Base-by-base conservation (phyloP, 2,797 vertebrate species). In the Meda fulgida region DNA sequence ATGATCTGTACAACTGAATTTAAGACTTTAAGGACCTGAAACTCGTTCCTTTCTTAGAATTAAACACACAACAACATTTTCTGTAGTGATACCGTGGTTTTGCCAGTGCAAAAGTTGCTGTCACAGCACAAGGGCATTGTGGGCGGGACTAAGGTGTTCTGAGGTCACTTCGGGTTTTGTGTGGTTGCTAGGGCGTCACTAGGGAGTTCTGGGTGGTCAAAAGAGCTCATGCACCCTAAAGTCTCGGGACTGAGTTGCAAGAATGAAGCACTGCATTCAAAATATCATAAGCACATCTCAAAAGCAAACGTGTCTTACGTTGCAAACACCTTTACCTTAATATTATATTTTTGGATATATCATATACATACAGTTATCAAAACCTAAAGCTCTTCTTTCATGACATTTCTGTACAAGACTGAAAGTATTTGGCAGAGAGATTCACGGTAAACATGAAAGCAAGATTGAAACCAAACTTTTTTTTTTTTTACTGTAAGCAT, bases 101-200 rank as follows among this genome's bases (percentile, higher is more conserved):
- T 46, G 43, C 16, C 43, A 10, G 43, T 3, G 26, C 72, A 75
- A 34, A 29, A 29, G 26, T 63, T 29, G 14, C 14, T 18, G 26
- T 26, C 26, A 31, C n/a, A 26, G 13, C 71, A 73, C 72, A 36
- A 51, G 29, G 48, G 10, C 19, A 75, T 14, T 13, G 72, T 75
- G 71, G 26, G 26, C 3, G 18, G 40, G 69, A 1, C 70, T 26
- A 63, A 14, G 58, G 58, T 29, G n/a, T 19, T 73, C 19, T 7
- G 7, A 73, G 43, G 71, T 51, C 71, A 51, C 43, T 31, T n/a
- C 6, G 70, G 18, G 19, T 34, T 14, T 21, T 53, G 19, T 75
- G 48, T 23, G 48, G 71, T 73, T 73, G 71, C 26, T 73, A 73
- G 43, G 71, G 71, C 8, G 72, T 75, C 7, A 10, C 72, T 75